Conservation (phyloP, 2,888 invertebrate genomes). For the Smittia aterrima region DNA sequence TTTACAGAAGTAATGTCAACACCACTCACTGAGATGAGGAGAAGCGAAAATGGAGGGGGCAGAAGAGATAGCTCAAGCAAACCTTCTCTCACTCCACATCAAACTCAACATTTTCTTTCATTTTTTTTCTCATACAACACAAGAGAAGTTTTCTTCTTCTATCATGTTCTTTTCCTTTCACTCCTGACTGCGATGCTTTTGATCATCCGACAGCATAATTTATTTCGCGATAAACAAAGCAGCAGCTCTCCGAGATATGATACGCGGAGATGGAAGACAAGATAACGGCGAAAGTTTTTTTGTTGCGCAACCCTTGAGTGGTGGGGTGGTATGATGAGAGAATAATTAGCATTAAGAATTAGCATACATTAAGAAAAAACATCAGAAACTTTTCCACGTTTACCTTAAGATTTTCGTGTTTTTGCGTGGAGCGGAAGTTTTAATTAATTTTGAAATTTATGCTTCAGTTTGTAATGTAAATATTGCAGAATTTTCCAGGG, state of each 20-base stretch:
- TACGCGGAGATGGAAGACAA: neutral
- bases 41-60: neutral
- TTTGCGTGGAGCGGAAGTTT: neutral
- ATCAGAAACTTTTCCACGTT: neutral
- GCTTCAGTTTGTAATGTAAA: no score
- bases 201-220: slow-evolving; percentile 7
- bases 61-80: neutral
- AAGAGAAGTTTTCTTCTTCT: neutral
- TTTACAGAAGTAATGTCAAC: slow-evolving; percentile 25
- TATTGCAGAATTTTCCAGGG: no score
- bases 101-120: neutral
- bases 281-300: neutral
- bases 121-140: neutral
- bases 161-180: neutral
- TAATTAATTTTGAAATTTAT: slow-evolving; percentile 5
- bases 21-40: neutral
- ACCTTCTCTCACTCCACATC: neutral
- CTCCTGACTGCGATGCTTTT: slow-evolving; percentile 14
- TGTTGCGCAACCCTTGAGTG: no score
- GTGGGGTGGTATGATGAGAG: neutral
- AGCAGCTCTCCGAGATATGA: neutral
- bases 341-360: no score
- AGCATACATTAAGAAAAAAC: slow-evolving; percentile 16
- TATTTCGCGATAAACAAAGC: slow-evolving; percentile 14
- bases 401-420: neutral